phyloP scores from a whole-genome alignment of 1,140 invertebrate species.

The Babylonia areolata region DNA sequence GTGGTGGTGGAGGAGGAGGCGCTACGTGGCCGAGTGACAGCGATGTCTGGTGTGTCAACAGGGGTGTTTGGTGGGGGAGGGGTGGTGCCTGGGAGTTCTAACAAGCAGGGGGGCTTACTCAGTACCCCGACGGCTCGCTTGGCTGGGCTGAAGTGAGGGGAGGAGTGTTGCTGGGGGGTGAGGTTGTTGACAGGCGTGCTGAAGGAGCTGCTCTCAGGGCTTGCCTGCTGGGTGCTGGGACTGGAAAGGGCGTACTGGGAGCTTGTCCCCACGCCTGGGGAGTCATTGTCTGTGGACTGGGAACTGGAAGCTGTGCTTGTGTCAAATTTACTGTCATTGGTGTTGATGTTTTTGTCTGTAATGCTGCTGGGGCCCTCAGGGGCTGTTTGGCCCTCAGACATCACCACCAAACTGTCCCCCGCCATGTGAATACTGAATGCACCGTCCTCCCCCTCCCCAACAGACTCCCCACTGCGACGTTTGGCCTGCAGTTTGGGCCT shows the following conservation, averaged over 20 bases:
- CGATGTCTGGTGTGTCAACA: slow-evolving; percentile 67
- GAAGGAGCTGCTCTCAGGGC: neutral
- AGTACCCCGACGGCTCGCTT: neutral
- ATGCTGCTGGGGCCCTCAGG: slow-evolving; percentile 30
- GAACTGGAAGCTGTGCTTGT: slow-evolving; percentile 56
- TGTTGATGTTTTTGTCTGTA: slow-evolving; percentile 61
- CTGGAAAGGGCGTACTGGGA: slow-evolving; percentile 51
- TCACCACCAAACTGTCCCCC: slow-evolving; percentile 72
- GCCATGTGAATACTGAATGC: slow-evolving; percentile 74
- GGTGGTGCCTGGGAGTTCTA: slow-evolving; percentile 53
- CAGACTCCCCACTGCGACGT: slow-evolving; percentile 28
- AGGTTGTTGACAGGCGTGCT: neutral
- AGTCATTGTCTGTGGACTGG: slow-evolving; percentile 66
- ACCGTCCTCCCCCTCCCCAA: slow-evolving; percentile 24
- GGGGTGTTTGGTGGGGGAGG: slow-evolving; percentile 52
- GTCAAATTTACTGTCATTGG: slow-evolving; percentile 68
- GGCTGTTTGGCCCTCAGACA: slow-evolving; percentile 64
- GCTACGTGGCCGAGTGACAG: slow-evolving; percentile 53
- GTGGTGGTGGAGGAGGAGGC: slow-evolving; percentile 67
- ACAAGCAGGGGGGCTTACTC: slow-evolving; percentile 53
- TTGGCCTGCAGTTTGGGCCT: slow-evolving; percentile 67
- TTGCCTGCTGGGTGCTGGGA: slow-evolving; percentile 5
- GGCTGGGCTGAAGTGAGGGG: neutral
- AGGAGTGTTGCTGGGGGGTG: neutral
- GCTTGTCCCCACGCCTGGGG: slow-evolving; percentile 64